A percentile compares a stretch with the other conserved stretches of the same genome.
Evolutionary conservation across 2,888 invertebrate species (phyloP).

Genomic region (Amblyjoppa fuscipennis): DNA sequence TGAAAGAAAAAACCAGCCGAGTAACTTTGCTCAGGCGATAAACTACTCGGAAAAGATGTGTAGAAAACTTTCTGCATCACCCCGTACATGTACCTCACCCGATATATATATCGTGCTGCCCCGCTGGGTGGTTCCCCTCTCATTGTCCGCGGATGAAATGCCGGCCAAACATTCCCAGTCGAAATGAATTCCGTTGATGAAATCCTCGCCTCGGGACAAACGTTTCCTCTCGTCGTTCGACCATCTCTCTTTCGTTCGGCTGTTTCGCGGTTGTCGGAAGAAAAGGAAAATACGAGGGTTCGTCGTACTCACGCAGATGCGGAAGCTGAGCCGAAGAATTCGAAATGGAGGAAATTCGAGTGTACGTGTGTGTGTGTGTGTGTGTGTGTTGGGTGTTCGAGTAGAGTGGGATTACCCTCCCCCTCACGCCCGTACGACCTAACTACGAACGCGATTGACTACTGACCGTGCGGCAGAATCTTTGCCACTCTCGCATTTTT

Average conservation of each 20-base stretch:
- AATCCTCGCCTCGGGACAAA: constrained; percentile 44
- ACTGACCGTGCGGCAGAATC: background rate
- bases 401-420: background rate
- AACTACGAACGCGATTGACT: background rate
- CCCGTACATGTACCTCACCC: background rate
- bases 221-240: background rate
- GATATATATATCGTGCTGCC: constrained; percentile 3
- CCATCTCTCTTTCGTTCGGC: background rate
- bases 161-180: constrained; percentile 59
- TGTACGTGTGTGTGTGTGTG: background rate
- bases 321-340: constrained; percentile 9
- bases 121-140: background rate
- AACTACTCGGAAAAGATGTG: background rate
- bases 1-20: background rate
- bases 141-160: constrained; percentile 50
- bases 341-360: constrained; percentile 4
- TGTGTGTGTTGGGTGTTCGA: background rate
- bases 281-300: background rate
- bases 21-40: background rate
- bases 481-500: constrained; percentile 3
- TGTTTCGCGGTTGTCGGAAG: background rate
- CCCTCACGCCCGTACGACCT: background rate
- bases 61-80: background rate
- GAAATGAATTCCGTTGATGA: constrained; percentile 63
- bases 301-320: background rate